Conservation (phyloP, 2,888 invertebrate species). For the Nysson spinosus region DNA sequence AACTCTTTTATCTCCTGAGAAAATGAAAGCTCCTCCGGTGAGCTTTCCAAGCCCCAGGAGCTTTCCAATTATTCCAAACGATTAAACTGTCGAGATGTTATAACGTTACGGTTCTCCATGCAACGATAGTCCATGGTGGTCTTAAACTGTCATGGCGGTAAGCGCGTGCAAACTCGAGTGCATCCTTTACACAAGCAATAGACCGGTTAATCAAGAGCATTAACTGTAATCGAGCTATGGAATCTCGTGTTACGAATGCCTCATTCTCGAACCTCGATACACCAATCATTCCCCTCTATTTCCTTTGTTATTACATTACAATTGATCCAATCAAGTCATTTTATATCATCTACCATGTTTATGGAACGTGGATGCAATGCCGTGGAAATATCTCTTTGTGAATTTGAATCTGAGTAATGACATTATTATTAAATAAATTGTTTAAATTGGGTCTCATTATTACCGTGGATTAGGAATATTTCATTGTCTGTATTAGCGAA, state of each 20-base stretch:
- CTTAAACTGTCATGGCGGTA: conserved; percentile 11
- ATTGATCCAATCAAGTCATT: too few species aligned
- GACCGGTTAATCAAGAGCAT: conserved; percentile 28
- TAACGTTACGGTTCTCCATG: not conserved
- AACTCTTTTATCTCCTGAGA: not conserved
- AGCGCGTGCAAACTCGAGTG: not conserved
- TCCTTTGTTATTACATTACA: too few species aligned
- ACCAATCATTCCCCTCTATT: conserved; percentile 2
- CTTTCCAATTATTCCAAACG: conserved; percentile 14
- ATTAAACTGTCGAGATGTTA: conserved; percentile 17
- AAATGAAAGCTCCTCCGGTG: not conserved
- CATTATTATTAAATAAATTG: too few species aligned
- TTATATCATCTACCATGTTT: too few species aligned
- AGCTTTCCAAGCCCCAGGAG: not conserved
- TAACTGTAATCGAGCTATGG: conserved; percentile 25
- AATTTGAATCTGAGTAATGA: too few species aligned
- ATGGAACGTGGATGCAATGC: too few species aligned
- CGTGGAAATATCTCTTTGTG: too few species aligned
- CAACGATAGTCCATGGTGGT: not conserved
- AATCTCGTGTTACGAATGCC: conserved; percentile 15
- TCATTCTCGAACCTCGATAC: conserved; percentile 4
- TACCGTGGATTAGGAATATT: too few species aligned
- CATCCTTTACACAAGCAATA: conserved; percentile 18
- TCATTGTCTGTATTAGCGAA: too few species aligned
- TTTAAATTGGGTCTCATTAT: too few species aligned